Base-by-base conservation (phyloP, 2,888 invertebrate genomes). In the Drosophila mettleri region DNA sequence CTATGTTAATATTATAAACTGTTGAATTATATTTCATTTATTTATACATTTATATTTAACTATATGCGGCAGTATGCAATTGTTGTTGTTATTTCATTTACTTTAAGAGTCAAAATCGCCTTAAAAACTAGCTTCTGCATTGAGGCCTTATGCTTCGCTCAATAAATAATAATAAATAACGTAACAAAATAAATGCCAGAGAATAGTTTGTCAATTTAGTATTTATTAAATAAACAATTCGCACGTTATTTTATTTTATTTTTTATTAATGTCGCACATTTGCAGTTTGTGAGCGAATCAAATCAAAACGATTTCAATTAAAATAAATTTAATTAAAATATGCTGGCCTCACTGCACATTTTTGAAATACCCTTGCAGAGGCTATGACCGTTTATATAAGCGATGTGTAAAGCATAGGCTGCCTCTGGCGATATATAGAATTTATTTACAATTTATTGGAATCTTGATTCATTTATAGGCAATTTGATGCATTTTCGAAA, bases 301-400 rank as follows among this genome's bases (percentile, higher is more conserved):
- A 69, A 77, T 71, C 59, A 74, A 68, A 64, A 48, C 54, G 55
- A 64, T 74, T 88, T 84, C 68, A 85, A 78, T 80, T 74, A 45
- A 72, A 78, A 80, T 65, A 65, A 63, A 80, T 82, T 80, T 78
- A 86, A 84, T 86, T 86, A 78, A 86, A 82, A 66, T 69, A 72
- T 65, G 71, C 68, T 73, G 53, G 24, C 41, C 55, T 49, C 59
- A 45, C 48, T 34, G 38, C 41, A 36, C 14, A 38, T 10, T 38
- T 36, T 36, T 2, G 2, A n/a, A 22, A 24, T 49, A 16, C 49
- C n/a, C 24, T 49, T 34, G 34, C 7, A n/a, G 22, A 49, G 34
- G 24, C 10, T 7, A 49, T 34, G 6, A 3, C 10, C 10, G 16
- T 12, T 45, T 18, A 6, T 16, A 27, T 27, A 2, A 18, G 27